Evolutionary conservation across 1,140 invertebrate species (phyloP).

Genomic region (Radopholus similis): DNA sequence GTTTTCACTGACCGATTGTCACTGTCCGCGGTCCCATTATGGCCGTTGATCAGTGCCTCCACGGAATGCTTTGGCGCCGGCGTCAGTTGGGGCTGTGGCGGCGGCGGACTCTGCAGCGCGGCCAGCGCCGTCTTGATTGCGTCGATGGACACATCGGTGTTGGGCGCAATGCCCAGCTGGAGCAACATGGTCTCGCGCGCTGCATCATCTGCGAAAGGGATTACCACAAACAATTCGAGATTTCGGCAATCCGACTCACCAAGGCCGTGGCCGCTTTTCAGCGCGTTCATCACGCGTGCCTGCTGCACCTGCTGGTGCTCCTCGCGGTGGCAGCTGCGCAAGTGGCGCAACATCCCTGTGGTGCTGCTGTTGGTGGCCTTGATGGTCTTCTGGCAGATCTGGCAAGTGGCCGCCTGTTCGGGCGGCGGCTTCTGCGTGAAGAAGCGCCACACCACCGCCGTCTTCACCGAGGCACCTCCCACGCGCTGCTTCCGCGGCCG

Average conservation of each 20-base stretch:
- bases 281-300: constrained; percentile 22
- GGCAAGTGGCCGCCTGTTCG: constrained; percentile 37
- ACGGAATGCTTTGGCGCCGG: neutral
- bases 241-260: constrained; percentile 16
- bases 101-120: constrained; percentile 4
- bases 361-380: constrained; percentile 47
- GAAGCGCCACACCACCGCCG: constrained; percentile 39
- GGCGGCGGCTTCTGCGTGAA: constrained; percentile 28
- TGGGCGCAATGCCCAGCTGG: neutral
- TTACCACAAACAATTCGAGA: neutral
- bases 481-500: constrained; percentile 21
- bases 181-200: neutral
- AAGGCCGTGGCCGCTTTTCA: constrained; percentile 42
- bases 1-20: neutral
- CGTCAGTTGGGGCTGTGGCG: neutral
- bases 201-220: neutral
- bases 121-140: constrained; percentile 3
- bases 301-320: constrained; percentile 29
- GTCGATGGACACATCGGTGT: constrained; percentile 7
- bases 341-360: constrained; percentile 39
- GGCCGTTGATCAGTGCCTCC: neutral
- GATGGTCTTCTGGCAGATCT: constrained; percentile 32
- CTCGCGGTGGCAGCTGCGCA: constrained; percentile 32
- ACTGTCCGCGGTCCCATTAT: too few species aligned
- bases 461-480: constrained; percentile 35